phyloP scores from a whole-genome alignment of 2,113 vertebrate genomes.

The Aplodontia rufa region DNA sequence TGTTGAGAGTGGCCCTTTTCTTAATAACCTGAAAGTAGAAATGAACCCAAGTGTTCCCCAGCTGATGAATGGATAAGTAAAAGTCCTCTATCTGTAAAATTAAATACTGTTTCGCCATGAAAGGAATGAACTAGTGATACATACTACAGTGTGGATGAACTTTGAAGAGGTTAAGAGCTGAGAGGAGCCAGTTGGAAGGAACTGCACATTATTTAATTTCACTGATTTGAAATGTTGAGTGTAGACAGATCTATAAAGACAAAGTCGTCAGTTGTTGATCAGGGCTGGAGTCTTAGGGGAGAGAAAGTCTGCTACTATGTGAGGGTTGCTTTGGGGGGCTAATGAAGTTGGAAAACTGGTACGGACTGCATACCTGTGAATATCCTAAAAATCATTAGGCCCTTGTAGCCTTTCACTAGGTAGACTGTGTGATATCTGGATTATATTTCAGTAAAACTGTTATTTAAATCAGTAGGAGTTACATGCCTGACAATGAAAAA shows the following conservation, averaged over 20 bases:
- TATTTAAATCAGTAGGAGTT: constrained; percentile 44
- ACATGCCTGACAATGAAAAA: constrained; percentile 25
- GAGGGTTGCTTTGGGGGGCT: not conserved
- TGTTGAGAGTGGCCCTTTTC: not conserved
- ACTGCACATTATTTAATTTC: not conserved
- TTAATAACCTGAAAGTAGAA: not conserved
- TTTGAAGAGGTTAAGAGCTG: no score
- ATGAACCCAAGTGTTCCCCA: not conserved
- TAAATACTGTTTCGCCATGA: not conserved
- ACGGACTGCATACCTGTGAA: not conserved
- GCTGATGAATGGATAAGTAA: not conserved
- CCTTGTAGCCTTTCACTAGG: not conserved
- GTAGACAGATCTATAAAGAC: not conserved
- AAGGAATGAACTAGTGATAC: not conserved
- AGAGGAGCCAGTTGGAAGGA: not conserved
- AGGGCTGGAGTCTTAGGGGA: not conserved
- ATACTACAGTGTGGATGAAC: not conserved
- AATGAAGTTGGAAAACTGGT: not conserved
- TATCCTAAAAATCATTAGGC: not conserved
- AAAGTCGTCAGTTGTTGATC: not conserved
- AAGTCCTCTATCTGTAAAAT: not conserved
- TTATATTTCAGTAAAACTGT: constrained; percentile 37
- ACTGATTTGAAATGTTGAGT: not conserved
- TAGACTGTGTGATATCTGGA: not conserved
- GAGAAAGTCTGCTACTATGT: not conserved